Evolutionary conservation across 2,113 vertebrate species (phyloP).

Genomic region (Hypomesus transpacificus): DNA sequence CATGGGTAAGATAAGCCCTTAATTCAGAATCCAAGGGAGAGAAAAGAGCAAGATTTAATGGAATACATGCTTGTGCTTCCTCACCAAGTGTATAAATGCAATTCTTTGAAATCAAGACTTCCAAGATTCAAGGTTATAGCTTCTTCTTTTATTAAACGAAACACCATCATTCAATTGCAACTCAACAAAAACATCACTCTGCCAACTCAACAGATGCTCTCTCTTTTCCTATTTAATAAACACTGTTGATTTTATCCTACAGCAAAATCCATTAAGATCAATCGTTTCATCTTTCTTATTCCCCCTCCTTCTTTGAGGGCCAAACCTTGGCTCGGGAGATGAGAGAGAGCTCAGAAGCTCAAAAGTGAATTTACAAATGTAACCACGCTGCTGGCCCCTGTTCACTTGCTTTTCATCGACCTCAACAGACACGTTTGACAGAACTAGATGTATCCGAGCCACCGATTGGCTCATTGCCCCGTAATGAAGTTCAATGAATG

Average conservation of each 20-base stretch:
- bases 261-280: slow-evolving; percentile 62
- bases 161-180: neutral
- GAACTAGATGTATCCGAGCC: neutral
- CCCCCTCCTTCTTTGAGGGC: neutral
- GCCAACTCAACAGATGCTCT: slow-evolving; percentile 38
- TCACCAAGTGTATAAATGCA: slow-evolving; percentile 28
- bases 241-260: slow-evolving; percentile 41
- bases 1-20: too few species aligned
- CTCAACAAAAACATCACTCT: slow-evolving; percentile 45
- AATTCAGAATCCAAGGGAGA: too few species aligned
- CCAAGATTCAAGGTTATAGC: slow-evolving; percentile 42
- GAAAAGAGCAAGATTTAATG: slow-evolving; percentile 6
- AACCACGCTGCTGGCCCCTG: slow-evolving; percentile 11
- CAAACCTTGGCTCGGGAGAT: slow-evolving; percentile 36
- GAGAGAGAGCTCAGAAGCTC: slow-evolving; percentile 38
- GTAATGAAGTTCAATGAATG: slow-evolving; percentile 22
- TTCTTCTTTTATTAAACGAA: slow-evolving; percentile 45
- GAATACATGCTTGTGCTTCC: slow-evolving; percentile 13
- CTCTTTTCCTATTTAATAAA: slow-evolving; percentile 64
- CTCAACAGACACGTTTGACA: slow-evolving; percentile 21
- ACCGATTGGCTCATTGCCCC: neutral
- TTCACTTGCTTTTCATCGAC: slow-evolving; percentile 45
- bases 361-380: slow-evolving; percentile 40
- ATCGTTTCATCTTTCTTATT: slow-evolving; percentile 30
- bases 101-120: slow-evolving; percentile 46